Conservation (phyloP, 2,113 vertebrate genomes). For the Dromas ardeola region DNA sequence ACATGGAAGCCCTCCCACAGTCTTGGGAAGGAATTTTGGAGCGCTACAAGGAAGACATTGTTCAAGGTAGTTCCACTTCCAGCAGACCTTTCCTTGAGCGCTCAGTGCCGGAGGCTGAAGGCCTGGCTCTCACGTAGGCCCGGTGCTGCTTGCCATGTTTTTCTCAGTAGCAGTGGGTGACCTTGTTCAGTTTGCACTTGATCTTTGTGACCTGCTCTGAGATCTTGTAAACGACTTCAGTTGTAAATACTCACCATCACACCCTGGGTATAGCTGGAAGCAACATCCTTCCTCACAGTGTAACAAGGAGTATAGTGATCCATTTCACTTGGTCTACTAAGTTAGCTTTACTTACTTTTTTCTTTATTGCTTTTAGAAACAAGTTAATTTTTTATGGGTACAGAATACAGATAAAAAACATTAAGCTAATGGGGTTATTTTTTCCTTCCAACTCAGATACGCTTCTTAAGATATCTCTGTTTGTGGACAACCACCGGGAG, state of each 20-base stretch:
- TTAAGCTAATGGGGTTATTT: not conserved
- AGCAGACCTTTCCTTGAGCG: accelerated
- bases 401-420: no score
- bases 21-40: slow-evolving; percentile 80
- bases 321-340: not conserved
- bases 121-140: accelerated
- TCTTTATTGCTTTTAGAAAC: not conserved
- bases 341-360: accelerated
- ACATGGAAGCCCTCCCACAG: slow-evolving; percentile 75
- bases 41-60: slow-evolving; percentile 43
- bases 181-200: accelerated
- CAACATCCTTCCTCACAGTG: accelerated
- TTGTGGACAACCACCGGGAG: slow-evolving; percentile 73
- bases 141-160: accelerated
- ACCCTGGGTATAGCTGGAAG: not conserved
- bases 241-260: accelerated
- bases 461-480: slow-evolving; percentile 83
- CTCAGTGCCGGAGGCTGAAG: not conserved
- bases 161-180: not conserved
- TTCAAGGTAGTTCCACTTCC: slow-evolving; percentile 69
- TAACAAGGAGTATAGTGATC: not conserved
- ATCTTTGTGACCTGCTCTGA: not conserved
- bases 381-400: not conserved
- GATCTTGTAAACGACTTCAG: accelerated
- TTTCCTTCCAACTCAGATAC: slow-evolving; percentile 74